These are phyloP conservation scores for Stigmatopora nigra DNA, from an alignment of 2,113 vertebrate genomes.

Conservation along the genomic window DNA sequence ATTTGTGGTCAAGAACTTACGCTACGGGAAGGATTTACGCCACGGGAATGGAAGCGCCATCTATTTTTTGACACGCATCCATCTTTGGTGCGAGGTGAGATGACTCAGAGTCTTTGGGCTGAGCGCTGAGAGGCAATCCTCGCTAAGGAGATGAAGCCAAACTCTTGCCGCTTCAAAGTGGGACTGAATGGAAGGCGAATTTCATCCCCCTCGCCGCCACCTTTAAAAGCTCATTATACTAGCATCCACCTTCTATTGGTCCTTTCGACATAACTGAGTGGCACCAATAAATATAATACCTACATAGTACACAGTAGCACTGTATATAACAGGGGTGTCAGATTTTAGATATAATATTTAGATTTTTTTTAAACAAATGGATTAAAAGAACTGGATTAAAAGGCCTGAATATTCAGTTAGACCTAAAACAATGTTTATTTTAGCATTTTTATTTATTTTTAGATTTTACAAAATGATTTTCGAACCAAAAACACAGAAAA, in stretches of 20 bases:
- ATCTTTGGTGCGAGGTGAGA: conserved; percentile 3
- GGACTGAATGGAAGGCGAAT: conserved; percentile 60
- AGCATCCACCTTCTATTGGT: conserved; percentile 38
- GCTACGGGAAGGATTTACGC: too few species aligned
- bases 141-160: conserved; percentile 48
- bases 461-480: too few species aligned
- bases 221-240: conserved; percentile 66
- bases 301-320: conserved; percentile 5
- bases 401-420: too few species aligned
- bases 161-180: conserved; percentile 49
- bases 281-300: conserved; percentile 9
- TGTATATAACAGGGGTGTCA: conserved; percentile 12
- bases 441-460: too few species aligned
- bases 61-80: not conserved
- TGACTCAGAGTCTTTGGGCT: conserved; percentile 26
- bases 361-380: too few species aligned
- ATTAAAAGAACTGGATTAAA: too few species aligned
- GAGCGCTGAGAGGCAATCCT: conserved; percentile 45
- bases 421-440: too few species aligned
- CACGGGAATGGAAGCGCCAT: not conserved
- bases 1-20: not conserved
- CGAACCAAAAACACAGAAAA: too few species aligned
- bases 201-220: conserved; percentile 55
- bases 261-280: conserved; percentile 25
- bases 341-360: too few species aligned